Evolutionary conservation across 2,113 vertebrate genomes (phyloP).

Genomic region (Cettia cetti): DNA sequence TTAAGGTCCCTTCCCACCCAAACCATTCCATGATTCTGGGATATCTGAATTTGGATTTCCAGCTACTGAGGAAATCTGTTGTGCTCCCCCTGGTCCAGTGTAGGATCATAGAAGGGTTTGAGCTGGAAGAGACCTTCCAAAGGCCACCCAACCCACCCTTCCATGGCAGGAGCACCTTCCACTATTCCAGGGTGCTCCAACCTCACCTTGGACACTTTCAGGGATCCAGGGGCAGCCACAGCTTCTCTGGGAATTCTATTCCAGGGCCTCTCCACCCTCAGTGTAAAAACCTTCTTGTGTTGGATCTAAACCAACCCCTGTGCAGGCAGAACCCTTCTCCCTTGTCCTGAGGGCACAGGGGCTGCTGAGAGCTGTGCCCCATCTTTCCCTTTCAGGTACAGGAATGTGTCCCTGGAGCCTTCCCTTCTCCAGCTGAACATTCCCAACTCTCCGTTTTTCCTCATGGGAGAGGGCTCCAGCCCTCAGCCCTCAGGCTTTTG

Average conservation of each 20-base stretch:
- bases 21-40: not conserved
- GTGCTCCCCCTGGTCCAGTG: not conserved
- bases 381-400: not conserved
- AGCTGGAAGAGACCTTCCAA: too few species aligned
- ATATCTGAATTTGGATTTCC: not conserved
- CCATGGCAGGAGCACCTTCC: not conserved
- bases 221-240: not conserved
- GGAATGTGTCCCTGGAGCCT: not conserved
- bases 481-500: not conserved
- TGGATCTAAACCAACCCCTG: not conserved
- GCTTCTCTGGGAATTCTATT: not conserved
- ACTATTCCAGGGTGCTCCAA: fast-evolving
- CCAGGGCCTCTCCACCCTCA: not conserved
- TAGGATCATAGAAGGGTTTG: not conserved
- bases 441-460: not conserved
- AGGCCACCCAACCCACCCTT: not conserved
- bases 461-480: not conserved
- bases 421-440: not conserved
- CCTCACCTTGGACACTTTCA: not conserved
- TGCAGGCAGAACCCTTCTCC: not conserved
- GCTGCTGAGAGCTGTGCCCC: not conserved
- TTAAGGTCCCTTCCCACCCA: not conserved
- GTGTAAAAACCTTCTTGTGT: not conserved
- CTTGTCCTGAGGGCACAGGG: not conserved
- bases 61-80: not conserved